Percentiles rank a stretch among this genome's conserved stretches.
phyloP scores from a whole-genome alignment of 2,888 invertebrate genomes.

The Arrhopalites spinosus region DNA sequence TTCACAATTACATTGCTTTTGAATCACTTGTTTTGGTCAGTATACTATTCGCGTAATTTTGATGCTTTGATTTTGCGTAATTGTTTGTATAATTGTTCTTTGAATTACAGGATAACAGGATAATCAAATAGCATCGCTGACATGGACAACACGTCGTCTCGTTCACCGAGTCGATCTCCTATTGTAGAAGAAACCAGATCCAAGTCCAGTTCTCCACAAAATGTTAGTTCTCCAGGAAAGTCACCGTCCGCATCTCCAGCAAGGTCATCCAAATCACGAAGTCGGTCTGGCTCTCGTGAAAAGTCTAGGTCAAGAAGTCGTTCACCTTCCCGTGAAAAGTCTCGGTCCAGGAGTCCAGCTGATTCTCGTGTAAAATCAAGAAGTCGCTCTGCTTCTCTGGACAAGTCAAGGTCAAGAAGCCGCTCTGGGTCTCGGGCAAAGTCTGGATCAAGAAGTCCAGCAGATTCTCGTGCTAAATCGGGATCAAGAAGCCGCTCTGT shows the following conservation, averaged over 20 bases:
- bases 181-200: neutral
- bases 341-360: neutral
- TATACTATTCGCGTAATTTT: no score
- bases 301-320: neutral
- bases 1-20: no score
- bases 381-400: neutral
- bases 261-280: conserved; percentile 47
- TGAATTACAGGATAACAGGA: no score
- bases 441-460: conserved; percentile 10
- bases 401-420: conserved; percentile 13
- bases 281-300: neutral
- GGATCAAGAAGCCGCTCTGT: conserved; percentile 50
- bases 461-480: conserved; percentile 51
- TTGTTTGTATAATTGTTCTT: no score
- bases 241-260: conserved; percentile 51
- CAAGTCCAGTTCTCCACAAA: conserved; percentile 6
- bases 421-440: neutral
- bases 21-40: no score
- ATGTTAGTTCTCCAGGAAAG: conserved; percentile 1
- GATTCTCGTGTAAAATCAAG: conserved; percentile 11
- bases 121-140: no score
- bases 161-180: conserved; percentile 11
- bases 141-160: neutral
- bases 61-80: no score
- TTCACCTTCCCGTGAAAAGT: neutral